Conservation (phyloP, 2,113 vertebrate species). For the Notiomystis cincta region DNA sequence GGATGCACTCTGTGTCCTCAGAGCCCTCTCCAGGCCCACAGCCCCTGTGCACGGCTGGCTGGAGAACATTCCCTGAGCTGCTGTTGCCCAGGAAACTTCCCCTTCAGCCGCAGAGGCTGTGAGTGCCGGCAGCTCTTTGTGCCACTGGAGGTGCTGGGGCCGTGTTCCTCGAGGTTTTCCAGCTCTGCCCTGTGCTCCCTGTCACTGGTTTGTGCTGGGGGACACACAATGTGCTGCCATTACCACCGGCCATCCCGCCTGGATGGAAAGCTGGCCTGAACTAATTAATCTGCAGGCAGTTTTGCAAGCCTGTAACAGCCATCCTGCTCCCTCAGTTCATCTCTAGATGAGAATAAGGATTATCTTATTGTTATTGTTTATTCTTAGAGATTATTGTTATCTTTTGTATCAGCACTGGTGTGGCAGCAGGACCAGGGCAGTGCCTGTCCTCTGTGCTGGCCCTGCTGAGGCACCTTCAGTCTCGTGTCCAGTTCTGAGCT, state of each 20-base stretch:
- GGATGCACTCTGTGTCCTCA: background rate
- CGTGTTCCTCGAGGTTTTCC: background rate
- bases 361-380: background rate
- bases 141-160: background rate
- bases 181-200: background rate
- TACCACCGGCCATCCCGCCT: accelerated
- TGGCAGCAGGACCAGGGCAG: background rate
- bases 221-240: background rate
- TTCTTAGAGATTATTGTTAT: background rate
- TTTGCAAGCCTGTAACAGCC: background rate
- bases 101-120: background rate
- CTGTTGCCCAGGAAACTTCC: background rate
- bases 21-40: background rate
- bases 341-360: background rate
- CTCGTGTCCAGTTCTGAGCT: background rate
- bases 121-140: background rate
- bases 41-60: background rate
- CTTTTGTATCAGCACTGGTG: background rate
- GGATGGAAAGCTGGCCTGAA: background rate
- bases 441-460: background rate
- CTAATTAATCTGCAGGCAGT: background rate
- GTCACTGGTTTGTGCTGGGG: background rate
- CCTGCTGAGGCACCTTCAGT: background rate
- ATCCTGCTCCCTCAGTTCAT: background rate
- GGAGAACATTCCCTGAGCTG: background rate